These are phyloP conservation scores for Hoplostethus atlanticus DNA, from an alignment of 2,797 vertebrate species.

Conservation along the genomic window DNA sequence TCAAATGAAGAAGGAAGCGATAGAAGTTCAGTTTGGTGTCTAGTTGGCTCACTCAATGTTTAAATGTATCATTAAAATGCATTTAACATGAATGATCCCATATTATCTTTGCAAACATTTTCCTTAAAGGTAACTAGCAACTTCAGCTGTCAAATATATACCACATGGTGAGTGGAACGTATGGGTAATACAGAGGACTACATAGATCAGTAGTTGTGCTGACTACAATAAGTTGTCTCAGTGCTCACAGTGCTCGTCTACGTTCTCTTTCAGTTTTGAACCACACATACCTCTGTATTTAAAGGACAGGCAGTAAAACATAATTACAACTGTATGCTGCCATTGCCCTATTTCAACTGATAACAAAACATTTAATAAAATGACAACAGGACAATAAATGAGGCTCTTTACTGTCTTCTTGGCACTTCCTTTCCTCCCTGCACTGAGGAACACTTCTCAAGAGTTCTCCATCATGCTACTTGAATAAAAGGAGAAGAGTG, in stretches of 20 bases:
- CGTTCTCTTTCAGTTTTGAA: no score
- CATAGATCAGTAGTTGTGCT: no score
- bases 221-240: no score
- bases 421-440: background rate
- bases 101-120: no score
- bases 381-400: background rate
- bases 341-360: background rate
- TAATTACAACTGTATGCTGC: background rate
- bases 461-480: constrained; percentile 11
- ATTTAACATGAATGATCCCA: no score
- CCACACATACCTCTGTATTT: background rate
- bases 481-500: constrained; percentile 8
- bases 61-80: background rate
- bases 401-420: background rate
- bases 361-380: background rate
- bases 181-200: no score
- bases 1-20: constrained; percentile 1
- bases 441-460: background rate
- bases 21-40: background rate
- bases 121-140: no score
- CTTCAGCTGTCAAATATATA: no score
- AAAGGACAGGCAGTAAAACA: background rate
- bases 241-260: no score
- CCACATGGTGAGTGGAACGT: no score
- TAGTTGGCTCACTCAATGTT: constrained; percentile 6